phyloP scores from a whole-genome alignment of 2,888 invertebrate genomes.

The Belgica antarctica region DNA sequence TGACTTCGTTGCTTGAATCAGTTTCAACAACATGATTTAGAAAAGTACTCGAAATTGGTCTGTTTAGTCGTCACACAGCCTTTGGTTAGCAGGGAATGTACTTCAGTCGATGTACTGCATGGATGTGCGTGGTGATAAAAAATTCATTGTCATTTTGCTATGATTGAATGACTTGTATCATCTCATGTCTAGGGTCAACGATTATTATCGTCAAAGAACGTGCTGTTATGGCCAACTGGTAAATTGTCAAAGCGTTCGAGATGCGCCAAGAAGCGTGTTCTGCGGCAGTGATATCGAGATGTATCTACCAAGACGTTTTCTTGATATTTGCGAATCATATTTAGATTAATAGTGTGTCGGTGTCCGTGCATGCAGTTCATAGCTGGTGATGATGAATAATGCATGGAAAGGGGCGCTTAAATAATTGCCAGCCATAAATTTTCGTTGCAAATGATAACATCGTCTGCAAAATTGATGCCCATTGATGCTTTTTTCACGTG shows the following conservation, averaged over 20 bases:
- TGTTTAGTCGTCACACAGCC: no score
- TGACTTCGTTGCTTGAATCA: no score
- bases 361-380: no score
- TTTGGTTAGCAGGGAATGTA: no score
- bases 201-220: background rate
- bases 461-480: no score
- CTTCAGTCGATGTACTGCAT: background rate
- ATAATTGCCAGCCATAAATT: conserved; percentile 17
- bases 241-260: background rate
- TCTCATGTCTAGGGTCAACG: conserved; percentile 13
- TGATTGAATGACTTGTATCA: conserved; percentile 39
- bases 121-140: conserved; percentile 12
- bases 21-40: background rate
- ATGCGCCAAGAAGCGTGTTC: no score
- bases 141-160: conserved; percentile 40
- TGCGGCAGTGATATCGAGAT: no score
- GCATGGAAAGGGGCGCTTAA: conserved; percentile 10
- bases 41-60: no score
- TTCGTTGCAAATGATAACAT: background rate
- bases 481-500: conserved; percentile 15
- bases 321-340: no score
- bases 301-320: no score
- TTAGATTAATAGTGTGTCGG: conserved; percentile 13
- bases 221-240: background rate
- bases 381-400: conserved; percentile 2